Evolutionary conservation across 1,140 invertebrate genomes (phyloP).

Genomic region (Globodera rostochiensis): DNA sequence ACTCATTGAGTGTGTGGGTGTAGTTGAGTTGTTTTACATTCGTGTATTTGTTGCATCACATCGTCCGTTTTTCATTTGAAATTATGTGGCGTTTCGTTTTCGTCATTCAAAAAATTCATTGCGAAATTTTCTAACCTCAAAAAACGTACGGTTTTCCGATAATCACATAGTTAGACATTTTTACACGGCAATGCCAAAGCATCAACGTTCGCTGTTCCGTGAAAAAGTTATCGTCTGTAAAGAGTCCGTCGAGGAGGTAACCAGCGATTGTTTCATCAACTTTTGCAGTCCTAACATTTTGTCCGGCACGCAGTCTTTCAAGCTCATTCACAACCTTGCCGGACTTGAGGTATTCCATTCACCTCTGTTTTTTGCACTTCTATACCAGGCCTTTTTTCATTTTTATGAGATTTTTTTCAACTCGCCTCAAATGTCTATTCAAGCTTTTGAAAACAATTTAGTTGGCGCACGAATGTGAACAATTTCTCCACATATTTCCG

Average conservation of each 20-base stretch:
- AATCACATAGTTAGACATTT: too few relatives aligned
- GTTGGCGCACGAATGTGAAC: slow-evolving; percentile 17
- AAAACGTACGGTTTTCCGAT: too few relatives aligned
- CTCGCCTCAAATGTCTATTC: background rate
- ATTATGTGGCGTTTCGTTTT: background rate
- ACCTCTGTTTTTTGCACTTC: background rate
- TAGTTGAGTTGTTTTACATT: too few relatives aligned
- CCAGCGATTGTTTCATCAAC: slow-evolving; percentile 33
- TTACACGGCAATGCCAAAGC: background rate
- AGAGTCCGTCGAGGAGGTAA: slow-evolving; percentile 12
- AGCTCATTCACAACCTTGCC: slow-evolving; percentile 35
- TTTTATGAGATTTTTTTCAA: too few relatives aligned
- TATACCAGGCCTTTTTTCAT: too few relatives aligned
- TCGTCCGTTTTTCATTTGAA: background rate
- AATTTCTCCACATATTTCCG: slow-evolving; percentile 35
- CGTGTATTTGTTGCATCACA: too few relatives aligned
- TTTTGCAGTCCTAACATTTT: slow-evolving; percentile 37
- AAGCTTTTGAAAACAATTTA: background rate
- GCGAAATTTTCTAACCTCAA: too few relatives aligned
- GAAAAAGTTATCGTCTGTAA: slow-evolving; percentile 29
- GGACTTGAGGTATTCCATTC: slow-evolving; percentile 11
- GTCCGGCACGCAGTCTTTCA: slow-evolving; percentile 28
- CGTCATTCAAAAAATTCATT: too few relatives aligned
- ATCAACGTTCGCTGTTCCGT: slow-evolving; percentile 22
- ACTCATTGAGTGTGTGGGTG: too few relatives aligned